These are phyloP conservation scores for Sussaba pulchella DNA, from an alignment of 2,888 invertebrate species.

Conservation along the genomic window DNA sequence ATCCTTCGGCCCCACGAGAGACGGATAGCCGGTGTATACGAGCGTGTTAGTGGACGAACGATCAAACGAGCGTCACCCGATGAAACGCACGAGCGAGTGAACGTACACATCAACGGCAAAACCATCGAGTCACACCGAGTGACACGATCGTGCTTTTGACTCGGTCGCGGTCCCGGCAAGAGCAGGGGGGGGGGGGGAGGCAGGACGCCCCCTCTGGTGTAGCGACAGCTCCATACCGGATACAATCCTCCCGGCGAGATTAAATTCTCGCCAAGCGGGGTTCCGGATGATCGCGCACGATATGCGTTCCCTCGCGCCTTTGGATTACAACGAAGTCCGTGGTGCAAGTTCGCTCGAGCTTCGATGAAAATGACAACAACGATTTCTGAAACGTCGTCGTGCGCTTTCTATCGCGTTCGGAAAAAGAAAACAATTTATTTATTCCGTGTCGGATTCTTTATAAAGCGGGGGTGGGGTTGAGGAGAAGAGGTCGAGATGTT, in stretches of 20 bases:
- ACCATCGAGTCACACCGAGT: conserved; percentile 17
- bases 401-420: neutral
- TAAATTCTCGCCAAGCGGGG: conserved; percentile 48
- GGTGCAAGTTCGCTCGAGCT: conserved; percentile 50
- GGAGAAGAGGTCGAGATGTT: too few species aligned
- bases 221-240: conserved; percentile 45
- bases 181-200: neutral
- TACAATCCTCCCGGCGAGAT: conserved; percentile 39
- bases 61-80: conserved; percentile 43
- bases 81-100: conserved; percentile 30
- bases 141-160: conserved; percentile 42
- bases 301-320: conserved; percentile 38
- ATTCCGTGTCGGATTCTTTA: too few species aligned
- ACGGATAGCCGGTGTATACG: conserved; percentile 16
- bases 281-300: conserved; percentile 28
- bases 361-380: conserved; percentile 48
- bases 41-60: conserved; percentile 10
- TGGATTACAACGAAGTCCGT: conserved; percentile 39
- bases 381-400: conserved; percentile 4
- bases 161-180: conserved; percentile 24
- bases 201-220: conserved; percentile 2
- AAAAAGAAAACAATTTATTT: too few species aligned
- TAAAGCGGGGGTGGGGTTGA: too few species aligned
- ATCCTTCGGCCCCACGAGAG: conserved; percentile 44
- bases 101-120: conserved; percentile 25